Percentiles rank a stretch among this genome's conserved stretches.
Conservation (phyloP, 2,888 invertebrate genomes). For the Taphrorychus bicolor region DNA sequence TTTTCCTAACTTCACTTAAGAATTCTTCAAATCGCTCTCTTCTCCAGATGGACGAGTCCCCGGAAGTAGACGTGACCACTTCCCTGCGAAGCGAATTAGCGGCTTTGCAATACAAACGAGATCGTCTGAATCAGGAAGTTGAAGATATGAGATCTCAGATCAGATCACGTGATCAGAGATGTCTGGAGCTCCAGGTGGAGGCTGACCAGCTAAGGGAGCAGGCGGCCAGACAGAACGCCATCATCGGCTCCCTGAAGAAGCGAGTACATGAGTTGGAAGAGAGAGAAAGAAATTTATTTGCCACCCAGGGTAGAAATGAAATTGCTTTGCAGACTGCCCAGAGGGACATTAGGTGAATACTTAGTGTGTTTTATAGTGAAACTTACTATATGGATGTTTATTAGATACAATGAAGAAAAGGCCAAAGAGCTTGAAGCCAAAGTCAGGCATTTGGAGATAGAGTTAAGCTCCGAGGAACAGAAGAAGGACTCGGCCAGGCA, state of each 20-base stretch:
- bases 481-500: constrained; percentile 74
- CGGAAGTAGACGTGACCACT: constrained; percentile 71
- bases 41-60: constrained; percentile 67
- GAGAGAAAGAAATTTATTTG: constrained; percentile 74
- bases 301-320: constrained; percentile 68
- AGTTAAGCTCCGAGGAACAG: constrained; percentile 75
- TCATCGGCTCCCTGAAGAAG: constrained; percentile 80
- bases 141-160: constrained; percentile 69
- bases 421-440: constrained; percentile 79
- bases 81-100: constrained; percentile 83
- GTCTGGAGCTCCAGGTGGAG: constrained; percentile 80
- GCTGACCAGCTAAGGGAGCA: constrained; percentile 82
- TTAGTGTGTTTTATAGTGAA: background rate
- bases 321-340: constrained; percentile 77
- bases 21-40: too few relatives aligned
- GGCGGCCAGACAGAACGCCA: constrained; percentile 80
- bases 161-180: constrained; percentile 73
- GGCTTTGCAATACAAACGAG: constrained; percentile 82
- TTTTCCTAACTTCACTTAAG: too few relatives aligned
- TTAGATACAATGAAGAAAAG: constrained; percentile 72
- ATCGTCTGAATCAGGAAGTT: constrained; percentile 79
- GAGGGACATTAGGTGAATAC: constrained; percentile 63
- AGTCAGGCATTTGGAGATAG: constrained; percentile 74
- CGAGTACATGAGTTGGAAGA: constrained; percentile 82
- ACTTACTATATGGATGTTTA: background rate